Base-by-base conservation (phyloP, 2,888 invertebrate species). In the Trissoscelio sp. region DNA sequence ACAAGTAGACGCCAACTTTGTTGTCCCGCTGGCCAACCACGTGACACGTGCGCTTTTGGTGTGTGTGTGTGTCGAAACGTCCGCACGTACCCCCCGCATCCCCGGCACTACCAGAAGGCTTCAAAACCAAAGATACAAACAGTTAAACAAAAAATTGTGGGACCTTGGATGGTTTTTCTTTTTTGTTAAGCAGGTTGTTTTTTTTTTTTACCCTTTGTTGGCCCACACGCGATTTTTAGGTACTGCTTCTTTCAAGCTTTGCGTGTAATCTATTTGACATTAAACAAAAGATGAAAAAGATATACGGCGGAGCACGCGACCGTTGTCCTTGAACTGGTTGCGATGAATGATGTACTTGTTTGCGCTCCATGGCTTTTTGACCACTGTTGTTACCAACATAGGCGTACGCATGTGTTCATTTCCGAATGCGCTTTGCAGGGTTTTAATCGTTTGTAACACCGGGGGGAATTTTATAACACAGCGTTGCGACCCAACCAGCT, bases 171-270 rank as follows among this genome's bases (percentile, higher is more conserved):
- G n/a, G n/a, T n/a, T n/a, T n/a, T n/a, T n/a, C n/a, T n/a, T n/a
- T n/a, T n/a, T n/a, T n/a, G n/a, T n/a, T n/a, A n/a, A n/a, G n/a
- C n/a, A n/a, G n/a, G n/a, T n/a, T n/a, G n/a, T n/a, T 18, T 44
- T 16, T 1, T 44, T 18, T 44, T 11, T 44, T 44, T 42, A 42
- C n/a, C 42, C n/a, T 82, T 67, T 73, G 39, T 72, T 69, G 69
- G 55, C 82, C 44, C 28, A 73, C 73, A 75, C 67, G 55, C 64
- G 58, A 78, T 28, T 72, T 37, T 24, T 20, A 39, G 58, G 66
- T 62, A 55, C 72, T 67, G 78, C 83, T 82, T 78, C 48, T 67
- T 82, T 81, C 39, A 70, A 81, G 85, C 86, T 87, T 86, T 84
- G 77, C 84, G 83, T 85, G 83, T 83, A 77, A 51, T 14, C 75